phyloP scores from a whole-genome alignment of 2,888 invertebrate genomes.

The Coelogynopora nodosa region DNA sequence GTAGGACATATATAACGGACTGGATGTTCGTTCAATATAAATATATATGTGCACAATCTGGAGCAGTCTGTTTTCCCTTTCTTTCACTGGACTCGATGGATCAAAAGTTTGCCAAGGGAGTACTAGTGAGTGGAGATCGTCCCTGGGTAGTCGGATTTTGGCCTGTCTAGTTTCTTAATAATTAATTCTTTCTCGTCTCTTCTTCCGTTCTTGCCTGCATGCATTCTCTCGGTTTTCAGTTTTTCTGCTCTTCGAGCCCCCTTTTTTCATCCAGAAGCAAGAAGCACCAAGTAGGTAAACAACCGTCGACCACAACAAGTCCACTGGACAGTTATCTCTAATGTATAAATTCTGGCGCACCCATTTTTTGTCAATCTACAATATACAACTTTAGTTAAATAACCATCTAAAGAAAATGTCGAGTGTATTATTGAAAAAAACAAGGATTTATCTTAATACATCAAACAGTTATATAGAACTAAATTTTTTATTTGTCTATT shows the following conservation, averaged over 20 bases:
- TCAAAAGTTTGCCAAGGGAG: not conserved
- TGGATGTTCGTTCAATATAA: not conserved
- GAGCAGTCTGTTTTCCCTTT: not conserved
- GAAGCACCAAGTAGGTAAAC: not conserved
- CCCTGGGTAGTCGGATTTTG: not conserved
- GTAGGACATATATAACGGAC: not conserved
- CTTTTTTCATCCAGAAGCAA: too few species aligned
- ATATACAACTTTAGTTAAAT: too few species aligned
- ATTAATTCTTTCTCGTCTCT: constrained; percentile 25
- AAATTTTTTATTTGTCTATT: too few species aligned
- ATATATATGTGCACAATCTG: not conserved
- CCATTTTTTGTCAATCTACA: too few species aligned
- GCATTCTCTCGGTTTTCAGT: not conserved
- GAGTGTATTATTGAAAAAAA: too few species aligned
- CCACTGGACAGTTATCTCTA: too few species aligned
- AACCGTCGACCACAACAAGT: too few species aligned
- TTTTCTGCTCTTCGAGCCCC: not conserved
- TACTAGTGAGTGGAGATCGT: not conserved
- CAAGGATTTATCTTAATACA: too few species aligned
- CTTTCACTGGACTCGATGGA: not conserved
- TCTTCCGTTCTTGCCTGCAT: not conserved
- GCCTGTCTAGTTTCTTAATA: not conserved
- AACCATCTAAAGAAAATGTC: too few species aligned
- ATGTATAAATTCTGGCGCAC: too few species aligned
- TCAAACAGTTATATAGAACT: too few species aligned